These are phyloP conservation scores for Amorpha juglandis DNA, from an alignment of 2,888 invertebrate species.

Conservation along the genomic window DNA sequence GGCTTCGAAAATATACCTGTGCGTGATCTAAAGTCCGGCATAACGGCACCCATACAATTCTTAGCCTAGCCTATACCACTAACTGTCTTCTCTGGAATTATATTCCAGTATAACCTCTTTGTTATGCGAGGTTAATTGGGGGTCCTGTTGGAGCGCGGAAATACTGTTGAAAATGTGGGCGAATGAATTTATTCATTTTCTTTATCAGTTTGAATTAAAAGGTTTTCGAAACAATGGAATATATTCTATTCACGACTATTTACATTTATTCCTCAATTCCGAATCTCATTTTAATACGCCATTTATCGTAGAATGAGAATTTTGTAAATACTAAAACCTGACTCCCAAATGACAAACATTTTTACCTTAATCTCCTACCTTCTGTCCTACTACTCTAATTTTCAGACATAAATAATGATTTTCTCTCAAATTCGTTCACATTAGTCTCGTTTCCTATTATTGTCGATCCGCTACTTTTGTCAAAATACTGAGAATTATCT, in stretches of 20 bases:
- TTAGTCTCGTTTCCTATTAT: not conserved
- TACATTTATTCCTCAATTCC: too few relatives aligned
- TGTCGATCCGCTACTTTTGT: slow-evolving; percentile 16
- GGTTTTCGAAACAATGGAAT: too few relatives aligned
- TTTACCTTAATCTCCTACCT: not conserved
- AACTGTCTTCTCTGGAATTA: not conserved
- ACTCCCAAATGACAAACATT: not conserved
- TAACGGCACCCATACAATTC: slow-evolving; percentile 44
- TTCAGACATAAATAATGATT: not conserved
- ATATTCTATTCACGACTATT: too few relatives aligned
- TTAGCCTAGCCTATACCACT: slow-evolving; percentile 7
- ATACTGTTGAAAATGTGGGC: not conserved
- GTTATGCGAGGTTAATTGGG: not conserved
- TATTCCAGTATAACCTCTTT: not conserved
- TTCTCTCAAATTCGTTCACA: not conserved
- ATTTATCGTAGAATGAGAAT: too few relatives aligned
- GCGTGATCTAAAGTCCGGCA: slow-evolving; percentile 47
- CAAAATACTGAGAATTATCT: slow-evolving; percentile 5
- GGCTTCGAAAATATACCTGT: slow-evolving; percentile 45
- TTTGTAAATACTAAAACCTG: too few relatives aligned
- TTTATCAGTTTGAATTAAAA: too few relatives aligned
- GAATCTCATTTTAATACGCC: too few relatives aligned
- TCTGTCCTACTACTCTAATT: not conserved
- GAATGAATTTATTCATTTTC: too few relatives aligned
- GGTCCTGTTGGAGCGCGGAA: not conserved